Base-by-base conservation (phyloP, 92 coral and sea anemone genomes). In the Actinernus sp. region DNA sequence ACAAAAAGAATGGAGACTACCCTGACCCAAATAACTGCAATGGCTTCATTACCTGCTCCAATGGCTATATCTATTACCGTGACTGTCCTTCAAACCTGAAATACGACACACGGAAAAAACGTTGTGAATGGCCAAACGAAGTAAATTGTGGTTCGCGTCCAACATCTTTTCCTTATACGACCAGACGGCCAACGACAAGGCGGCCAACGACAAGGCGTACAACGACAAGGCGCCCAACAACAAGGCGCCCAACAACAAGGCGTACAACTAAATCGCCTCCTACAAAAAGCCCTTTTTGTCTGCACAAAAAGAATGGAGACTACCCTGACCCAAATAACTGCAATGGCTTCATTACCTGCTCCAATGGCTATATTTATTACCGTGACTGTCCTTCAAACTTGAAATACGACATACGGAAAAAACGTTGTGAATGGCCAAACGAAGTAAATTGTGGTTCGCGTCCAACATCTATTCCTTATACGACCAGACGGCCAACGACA, bases 341-440 rank as follows among this genome's bases (percentile, higher is more conserved):
- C 49, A 12, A 52, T 20, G 77, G 77, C 2, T 71, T 31, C 48
- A 65, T 79, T 31, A 32, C 79, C n/a, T 79, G 86, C 26, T 44
- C 64, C 26, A 53, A 62, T 28, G 72, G 73, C 25, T 12, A 7
- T 16, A 45, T 55, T 6, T n/a, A 79, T 41, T 51, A 34, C 29
- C 50, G 21, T 60, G 61, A 63, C 22, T 80, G 87, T 36, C 80
- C 80, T 8, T 11, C 44, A 5, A 45, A 49, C 2, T 61, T 61
- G 27, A 27, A 52, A 10, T 80, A 38, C 48, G 67, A 73, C 45
- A 57, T 53, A 22, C 37, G 25, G n/a, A 62, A 8, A 2, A 70
- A 70, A 59, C 61, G 52, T 8, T 80, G 87, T 53, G 87, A 71
- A 6, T 71, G 79, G 69, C 87, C 87, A 12, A 26, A 51, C n/a